phyloP scores from a whole-genome alignment of 2,888 invertebrate genomes.

The Syrista parreyssii region DNA sequence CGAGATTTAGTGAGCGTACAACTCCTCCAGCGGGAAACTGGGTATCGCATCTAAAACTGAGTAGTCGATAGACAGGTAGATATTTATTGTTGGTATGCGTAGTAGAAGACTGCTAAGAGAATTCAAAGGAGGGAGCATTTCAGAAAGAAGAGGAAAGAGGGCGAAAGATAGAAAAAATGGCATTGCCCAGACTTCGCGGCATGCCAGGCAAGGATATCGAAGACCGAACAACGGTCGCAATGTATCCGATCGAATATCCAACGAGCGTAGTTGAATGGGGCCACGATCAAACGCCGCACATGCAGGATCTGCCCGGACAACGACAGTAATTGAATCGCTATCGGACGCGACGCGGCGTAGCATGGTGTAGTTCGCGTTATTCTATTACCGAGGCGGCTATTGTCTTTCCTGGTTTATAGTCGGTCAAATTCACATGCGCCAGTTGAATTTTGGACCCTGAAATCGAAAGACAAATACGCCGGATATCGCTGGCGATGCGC shows the following conservation, averaged over 20 bases:
- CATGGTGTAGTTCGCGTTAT: slow-evolving; percentile 56
- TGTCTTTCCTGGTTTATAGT: slow-evolving; percentile 61
- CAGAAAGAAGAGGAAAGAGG: too few relatives aligned
- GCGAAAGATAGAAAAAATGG: too few relatives aligned
- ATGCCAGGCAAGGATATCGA: slow-evolving; percentile 17
- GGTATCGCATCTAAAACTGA: too few relatives aligned
- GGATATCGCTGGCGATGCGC: not conserved
- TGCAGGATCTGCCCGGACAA: slow-evolving; percentile 53
- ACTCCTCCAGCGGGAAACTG: too few relatives aligned
- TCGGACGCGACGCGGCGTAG: slow-evolving; percentile 39
- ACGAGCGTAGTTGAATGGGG: slow-evolving; percentile 44
- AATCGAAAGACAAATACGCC: not conserved
- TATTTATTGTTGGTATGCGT: too few relatives aligned
- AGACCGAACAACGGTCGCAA: slow-evolving; percentile 50
- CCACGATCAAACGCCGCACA: slow-evolving; percentile 54
- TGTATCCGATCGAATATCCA: slow-evolving; percentile 56
- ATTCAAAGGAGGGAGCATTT: too few relatives aligned
- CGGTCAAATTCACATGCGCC: slow-evolving; percentile 24
- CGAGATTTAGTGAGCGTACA: slow-evolving; percentile 7
- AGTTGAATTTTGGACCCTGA: slow-evolving; percentile 26
- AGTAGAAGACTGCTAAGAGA: too few relatives aligned
- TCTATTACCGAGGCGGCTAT: slow-evolving; percentile 61
- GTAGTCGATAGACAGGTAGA: too few relatives aligned
- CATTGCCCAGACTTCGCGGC: not conserved
- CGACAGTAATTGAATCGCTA: slow-evolving; percentile 63